Evolutionary conservation across 1,140 invertebrate species (phyloP).

Genomic region (Agrilus planipennis): DNA sequence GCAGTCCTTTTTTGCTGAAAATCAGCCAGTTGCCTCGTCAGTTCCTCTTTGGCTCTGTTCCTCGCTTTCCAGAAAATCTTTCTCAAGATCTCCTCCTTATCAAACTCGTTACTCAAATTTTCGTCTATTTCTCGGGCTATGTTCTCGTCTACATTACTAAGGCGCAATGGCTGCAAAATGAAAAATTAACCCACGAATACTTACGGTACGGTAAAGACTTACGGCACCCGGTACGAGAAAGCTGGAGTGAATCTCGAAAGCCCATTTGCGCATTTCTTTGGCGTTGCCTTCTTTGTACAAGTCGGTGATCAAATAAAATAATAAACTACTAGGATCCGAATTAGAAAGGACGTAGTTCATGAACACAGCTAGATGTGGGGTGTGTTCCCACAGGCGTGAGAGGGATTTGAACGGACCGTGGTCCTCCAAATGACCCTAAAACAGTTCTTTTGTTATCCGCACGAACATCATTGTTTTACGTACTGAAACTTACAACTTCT

Average conservation of each 20-base stretch:
- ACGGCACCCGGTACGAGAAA: slow-evolving; percentile 85
- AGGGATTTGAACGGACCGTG: slow-evolving; percentile 71
- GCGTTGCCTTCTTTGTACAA: slow-evolving; percentile 71
- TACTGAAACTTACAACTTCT: slow-evolving; percentile 46
- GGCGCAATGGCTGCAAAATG: slow-evolving; percentile 60
- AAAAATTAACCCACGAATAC: slow-evolving; percentile 1
- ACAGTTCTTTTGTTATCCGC: slow-evolving; percentile 5
- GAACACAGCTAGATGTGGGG: slow-evolving; percentile 75
- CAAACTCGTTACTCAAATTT: slow-evolving; percentile 63
- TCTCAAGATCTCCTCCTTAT: slow-evolving; percentile 80
- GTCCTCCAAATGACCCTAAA: slow-evolving; percentile 54
- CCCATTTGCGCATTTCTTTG: slow-evolving; percentile 90
- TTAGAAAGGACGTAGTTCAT: slow-evolving; percentile 80
- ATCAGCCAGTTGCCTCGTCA: slow-evolving; percentile 76
- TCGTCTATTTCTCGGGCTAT: slow-evolving; percentile 81
- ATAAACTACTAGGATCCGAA: slow-evolving; percentile 69
- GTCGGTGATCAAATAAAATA: slow-evolving; percentile 82
- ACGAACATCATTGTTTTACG: neutral
- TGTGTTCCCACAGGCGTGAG: slow-evolving; percentile 50
- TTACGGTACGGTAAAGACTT: slow-evolving; percentile 25
- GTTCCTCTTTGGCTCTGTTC: slow-evolving; percentile 69
- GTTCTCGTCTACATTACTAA: slow-evolving; percentile 75
- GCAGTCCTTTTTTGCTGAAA: slow-evolving; percentile 83
- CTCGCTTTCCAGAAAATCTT: slow-evolving; percentile 82
- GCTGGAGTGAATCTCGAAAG: slow-evolving; percentile 94